phyloP scores from a whole-genome alignment of 2,797 vertebrate species.

The Babyrousa celebensis region DNA sequence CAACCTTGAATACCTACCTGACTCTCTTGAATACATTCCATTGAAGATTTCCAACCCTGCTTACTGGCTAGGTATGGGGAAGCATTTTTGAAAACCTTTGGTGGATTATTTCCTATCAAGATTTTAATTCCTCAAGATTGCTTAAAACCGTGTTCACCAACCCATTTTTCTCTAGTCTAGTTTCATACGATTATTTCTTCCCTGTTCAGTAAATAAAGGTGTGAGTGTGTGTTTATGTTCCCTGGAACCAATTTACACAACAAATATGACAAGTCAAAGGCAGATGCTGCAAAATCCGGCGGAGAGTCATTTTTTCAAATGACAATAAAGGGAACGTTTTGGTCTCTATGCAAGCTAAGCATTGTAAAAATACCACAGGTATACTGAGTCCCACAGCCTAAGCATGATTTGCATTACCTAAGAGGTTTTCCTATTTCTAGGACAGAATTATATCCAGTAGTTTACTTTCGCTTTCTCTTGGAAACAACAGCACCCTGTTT shows the following conservation, averaged over 20 bases:
- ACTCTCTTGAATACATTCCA: fast-evolving
- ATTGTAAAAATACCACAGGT: background rate
- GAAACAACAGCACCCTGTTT: background rate
- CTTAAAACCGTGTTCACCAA: background rate
- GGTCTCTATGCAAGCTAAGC: background rate
- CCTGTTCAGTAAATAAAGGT: background rate
- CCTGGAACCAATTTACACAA: background rate
- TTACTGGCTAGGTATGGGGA: background rate
- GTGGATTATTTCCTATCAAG: background rate
- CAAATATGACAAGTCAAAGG: background rate
- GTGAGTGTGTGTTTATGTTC: background rate
- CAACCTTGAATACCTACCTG: fast-evolving
- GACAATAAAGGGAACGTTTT: background rate
- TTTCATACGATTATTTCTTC: background rate
- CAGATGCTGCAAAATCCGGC: background rate
- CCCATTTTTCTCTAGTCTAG: background rate
- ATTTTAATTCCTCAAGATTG: background rate
- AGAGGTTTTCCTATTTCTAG: conserved; percentile 3
- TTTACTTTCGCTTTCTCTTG: background rate
- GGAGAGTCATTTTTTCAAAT: background rate
- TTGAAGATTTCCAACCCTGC: background rate
- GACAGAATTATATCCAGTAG: background rate
- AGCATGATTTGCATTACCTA: background rate
- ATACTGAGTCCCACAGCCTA: background rate
- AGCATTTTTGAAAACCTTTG: background rate